These are phyloP conservation scores for Paramormyrops hopkinsi DNA, from an alignment of 2,797 vertebrate genomes.

Conservation along the genomic window DNA sequence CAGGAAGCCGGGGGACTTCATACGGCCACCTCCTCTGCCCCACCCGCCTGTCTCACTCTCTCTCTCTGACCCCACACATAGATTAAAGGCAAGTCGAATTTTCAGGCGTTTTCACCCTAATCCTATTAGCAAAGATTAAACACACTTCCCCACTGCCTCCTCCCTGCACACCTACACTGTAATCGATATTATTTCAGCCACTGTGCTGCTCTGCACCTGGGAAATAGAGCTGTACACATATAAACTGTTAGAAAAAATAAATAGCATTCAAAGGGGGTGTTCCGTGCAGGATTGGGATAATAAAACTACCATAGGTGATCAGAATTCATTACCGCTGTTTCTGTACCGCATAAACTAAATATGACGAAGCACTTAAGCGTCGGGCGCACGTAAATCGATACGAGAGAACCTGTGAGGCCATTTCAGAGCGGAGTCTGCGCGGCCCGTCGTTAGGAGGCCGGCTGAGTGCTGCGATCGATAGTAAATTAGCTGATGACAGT, in stretches of 20 bases:
- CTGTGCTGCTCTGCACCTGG: background rate
- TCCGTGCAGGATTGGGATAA: background rate
- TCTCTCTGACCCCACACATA: background rate
- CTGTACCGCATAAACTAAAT: conserved; percentile 3
- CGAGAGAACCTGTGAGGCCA: background rate
- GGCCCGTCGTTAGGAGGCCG: background rate
- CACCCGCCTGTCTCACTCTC: background rate
- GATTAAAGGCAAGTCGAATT: conserved; percentile 29
- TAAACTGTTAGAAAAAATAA: background rate
- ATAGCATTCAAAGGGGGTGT: background rate
- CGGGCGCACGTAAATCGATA: background rate
- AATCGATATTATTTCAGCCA: background rate
- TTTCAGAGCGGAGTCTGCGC: background rate
- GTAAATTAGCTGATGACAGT: conserved; percentile 2
- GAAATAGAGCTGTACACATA: background rate
- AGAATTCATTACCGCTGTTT: background rate
- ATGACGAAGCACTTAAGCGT: background rate
- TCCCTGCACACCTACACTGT: background rate
- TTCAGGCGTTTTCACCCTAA: conserved; percentile 47
- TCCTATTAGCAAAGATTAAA: conserved; percentile 45
- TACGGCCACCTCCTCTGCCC: background rate
- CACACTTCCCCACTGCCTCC: conserved; percentile 3
- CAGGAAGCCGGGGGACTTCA: background rate
- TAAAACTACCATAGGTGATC: background rate
- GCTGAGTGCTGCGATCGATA: conserved; percentile 5